Base-by-base conservation (phyloP, 2,797 vertebrate species). In the Mus spretus region DNA sequence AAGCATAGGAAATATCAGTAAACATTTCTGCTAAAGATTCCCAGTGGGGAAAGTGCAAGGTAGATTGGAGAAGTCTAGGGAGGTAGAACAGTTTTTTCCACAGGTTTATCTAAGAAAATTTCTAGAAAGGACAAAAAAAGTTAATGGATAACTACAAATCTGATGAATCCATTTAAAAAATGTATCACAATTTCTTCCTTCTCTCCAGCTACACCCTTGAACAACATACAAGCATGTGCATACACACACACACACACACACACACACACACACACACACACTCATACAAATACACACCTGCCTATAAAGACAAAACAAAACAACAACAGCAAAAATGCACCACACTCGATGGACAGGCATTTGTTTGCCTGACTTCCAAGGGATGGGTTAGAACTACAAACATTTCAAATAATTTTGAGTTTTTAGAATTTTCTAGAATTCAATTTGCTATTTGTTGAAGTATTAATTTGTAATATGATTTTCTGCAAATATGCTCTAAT, bases 391-490 rank as follows among this genome's bases (percentile, higher is more conserved):
- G 31, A 20, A 85, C 4, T 19, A 74, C 5, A 79, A 94, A 72
- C 34, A 65, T 26, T 31, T 89, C 3, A 92, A 89, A 2, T 84
- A 17, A 7, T 84, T 63, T 80, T 47, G 17, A 65, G 19, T 3
- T 78, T 28, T 93, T 83, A 31, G 82, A 74, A 22, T 55, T 91
- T 91, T 94, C 31, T 87, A 53, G 34, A 91, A 34, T 44, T 77
- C 17, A 82, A 1, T n/a, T 28, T 61, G 47, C 44, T 50, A 24
- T 4, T 88, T 12, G 44, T 77, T 91, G 8, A 20, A 75, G 14
- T 81, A 77, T 22, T 78, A 11, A 1, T 19, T 1, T 67, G 14
- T 75, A 8, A 82, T 6, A 26, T 50, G 1, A 15, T 91, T 87
- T 40, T 13, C 10, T 11, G 28, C 31, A 87, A 77, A 70, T 78